A percentile compares a stretch with the other conserved stretches of the same genome.
Conservation (phyloP, 2,888 invertebrate species). For the Platycnemis pennipes region DNA sequence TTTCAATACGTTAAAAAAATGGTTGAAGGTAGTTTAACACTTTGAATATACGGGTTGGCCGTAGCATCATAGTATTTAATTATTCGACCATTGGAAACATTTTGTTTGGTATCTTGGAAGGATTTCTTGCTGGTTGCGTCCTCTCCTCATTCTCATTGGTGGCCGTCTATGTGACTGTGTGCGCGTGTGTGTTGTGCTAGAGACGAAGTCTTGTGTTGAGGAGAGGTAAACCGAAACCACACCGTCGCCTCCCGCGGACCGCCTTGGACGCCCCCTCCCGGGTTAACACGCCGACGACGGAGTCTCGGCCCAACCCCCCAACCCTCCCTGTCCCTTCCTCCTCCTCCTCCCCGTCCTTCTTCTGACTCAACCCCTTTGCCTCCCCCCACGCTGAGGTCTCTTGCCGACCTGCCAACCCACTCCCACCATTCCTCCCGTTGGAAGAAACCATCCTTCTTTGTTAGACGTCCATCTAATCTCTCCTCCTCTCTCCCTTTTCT, state of each 20-base stretch:
- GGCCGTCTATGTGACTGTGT: not conserved
- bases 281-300: constrained; percentile 28
- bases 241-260: constrained; percentile 54
- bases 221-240: constrained; percentile 44
- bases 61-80: too few species aligned
- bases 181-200: not conserved
- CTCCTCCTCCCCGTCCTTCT: not conserved
- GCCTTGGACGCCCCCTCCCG: constrained; percentile 42
- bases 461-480: constrained; percentile 39
- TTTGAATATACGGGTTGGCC: too few species aligned
- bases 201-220: not conserved
- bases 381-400: not conserved
- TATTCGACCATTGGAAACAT: not conserved
- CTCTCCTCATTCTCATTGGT: not conserved
- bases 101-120: not conserved
- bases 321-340: not conserved
- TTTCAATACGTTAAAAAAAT: too few species aligned
- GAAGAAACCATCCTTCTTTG: constrained; percentile 36
- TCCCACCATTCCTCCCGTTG: not conserved
- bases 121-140: not conserved
- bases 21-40: too few species aligned
- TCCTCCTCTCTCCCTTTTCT: not conserved
- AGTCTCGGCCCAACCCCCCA: not conserved
- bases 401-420: not conserved
- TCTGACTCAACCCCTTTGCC: not conserved